Percentiles rank a stretch among this genome's conserved stretches.
Evolutionary conservation across 2,113 vertebrate species (phyloP).

Genomic region (Pteruthius melanotis): DNA sequence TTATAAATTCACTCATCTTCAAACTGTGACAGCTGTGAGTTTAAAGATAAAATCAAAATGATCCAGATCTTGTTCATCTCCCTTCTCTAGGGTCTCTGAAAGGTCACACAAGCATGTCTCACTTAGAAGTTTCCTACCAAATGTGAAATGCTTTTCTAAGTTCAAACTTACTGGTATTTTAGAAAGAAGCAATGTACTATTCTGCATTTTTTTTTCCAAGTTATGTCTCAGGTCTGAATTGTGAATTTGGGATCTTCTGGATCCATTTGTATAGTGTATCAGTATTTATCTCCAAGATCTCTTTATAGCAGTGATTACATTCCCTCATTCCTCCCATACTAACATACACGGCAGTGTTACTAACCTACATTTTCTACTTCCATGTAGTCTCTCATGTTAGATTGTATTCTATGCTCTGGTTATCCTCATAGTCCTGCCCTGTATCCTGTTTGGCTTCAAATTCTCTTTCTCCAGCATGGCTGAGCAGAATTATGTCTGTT

Average conservation of each 20-base stretch:
- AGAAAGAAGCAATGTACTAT: neutral
- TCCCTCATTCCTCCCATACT: neutral
- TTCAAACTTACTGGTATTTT: neutral
- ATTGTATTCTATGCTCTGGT: neutral
- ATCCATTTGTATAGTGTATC: neutral
- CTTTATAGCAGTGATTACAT: neutral
- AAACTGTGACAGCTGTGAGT: conserved; percentile 49
- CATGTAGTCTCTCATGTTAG: neutral
- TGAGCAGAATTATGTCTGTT: neutral
- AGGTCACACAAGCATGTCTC: conserved; percentile 25
- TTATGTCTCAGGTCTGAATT: neutral
- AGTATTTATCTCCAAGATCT: neutral
- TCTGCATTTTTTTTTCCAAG: neutral
- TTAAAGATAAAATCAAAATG: conserved; percentile 46
- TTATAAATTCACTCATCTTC: conserved; percentile 55
- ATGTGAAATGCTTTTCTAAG: neutral
- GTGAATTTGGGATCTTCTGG: neutral
- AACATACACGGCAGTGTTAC: neutral
- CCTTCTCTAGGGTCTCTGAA: conserved; percentile 23
- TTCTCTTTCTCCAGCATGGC: neutral
- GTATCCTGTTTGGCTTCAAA: neutral
- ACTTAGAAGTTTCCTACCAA: neutral
- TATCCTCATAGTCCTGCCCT: neutral
- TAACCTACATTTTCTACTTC: neutral
- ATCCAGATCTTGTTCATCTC: conserved; percentile 50